A percentile compares a stretch with the other conserved stretches of the same genome.
These are phyloP conservation scores for Folsomia candida DNA, from an alignment of 2,888 invertebrate genomes.

Conservation along the genomic window DNA sequence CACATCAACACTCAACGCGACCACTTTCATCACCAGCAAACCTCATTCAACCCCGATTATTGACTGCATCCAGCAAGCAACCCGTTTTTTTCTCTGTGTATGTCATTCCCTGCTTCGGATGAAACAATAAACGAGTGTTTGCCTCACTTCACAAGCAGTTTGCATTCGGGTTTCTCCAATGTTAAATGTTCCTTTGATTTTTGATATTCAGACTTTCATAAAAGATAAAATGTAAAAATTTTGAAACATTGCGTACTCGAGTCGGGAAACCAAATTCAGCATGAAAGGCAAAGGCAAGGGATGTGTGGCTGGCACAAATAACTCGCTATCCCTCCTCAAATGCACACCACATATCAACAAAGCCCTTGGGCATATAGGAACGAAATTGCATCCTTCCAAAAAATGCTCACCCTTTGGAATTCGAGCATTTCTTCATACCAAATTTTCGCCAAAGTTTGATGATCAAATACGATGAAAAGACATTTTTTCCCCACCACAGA, in stretches of 20 bases:
- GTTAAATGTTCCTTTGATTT: neutral
- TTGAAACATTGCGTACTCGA: neutral
- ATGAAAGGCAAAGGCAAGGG: neutral
- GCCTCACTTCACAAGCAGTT: neutral
- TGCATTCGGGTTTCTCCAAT: neutral
- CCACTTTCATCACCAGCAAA: neutral
- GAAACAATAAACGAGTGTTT: constrained; percentile 7
- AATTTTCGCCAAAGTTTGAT: too few relatives aligned
- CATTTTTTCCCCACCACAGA: too few relatives aligned
- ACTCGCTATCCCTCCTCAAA: too few relatives aligned
- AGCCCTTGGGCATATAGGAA: neutral
- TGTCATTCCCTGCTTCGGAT: neutral
- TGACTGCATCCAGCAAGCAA: neutral
- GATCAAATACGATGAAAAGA: too few relatives aligned
- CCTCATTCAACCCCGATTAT: neutral
- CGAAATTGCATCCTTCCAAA: too few relatives aligned
- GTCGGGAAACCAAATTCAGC: neutral
- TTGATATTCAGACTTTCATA: neutral
- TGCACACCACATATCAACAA: neutral
- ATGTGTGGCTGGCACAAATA: too few relatives aligned
- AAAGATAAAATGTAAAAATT: neutral
- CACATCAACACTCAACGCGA: constrained; percentile 2
- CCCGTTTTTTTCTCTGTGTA: neutral
- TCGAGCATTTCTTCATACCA: too few relatives aligned
- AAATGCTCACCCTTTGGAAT: too few relatives aligned